Evolutionary conservation across 2,797 vertebrate genomes (phyloP).

Genomic region (Microchirus variegatus): DNA sequence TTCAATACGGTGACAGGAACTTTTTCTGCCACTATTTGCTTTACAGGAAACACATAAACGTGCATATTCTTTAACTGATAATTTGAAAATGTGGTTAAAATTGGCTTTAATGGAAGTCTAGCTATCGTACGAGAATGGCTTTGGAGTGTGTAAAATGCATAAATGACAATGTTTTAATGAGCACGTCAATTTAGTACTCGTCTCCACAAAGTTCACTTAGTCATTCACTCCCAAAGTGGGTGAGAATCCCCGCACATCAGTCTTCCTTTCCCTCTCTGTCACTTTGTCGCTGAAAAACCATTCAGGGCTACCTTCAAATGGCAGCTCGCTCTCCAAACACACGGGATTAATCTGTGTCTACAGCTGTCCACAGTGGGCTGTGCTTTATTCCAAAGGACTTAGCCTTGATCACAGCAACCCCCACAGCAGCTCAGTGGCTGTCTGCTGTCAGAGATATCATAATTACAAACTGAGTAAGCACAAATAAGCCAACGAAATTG

Average conservation of each 20-base stretch:
- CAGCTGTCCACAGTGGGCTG: slow-evolving; percentile 56
- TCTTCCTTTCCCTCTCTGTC: slow-evolving; percentile 1
- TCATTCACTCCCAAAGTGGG: neutral
- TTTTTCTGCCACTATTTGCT: too few species aligned
- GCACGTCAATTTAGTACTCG: too few species aligned
- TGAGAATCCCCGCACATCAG: neutral
- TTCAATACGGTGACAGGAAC: too few species aligned
- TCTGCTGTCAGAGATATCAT: slow-evolving; percentile 47
- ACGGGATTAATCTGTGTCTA: slow-evolving; percentile 49
- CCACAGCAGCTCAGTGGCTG: slow-evolving; percentile 43
- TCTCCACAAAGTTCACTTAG: neutral
- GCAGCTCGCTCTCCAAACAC: slow-evolving; percentile 44
- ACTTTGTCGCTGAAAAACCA: slow-evolving; percentile 4
- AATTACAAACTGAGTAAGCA: slow-evolving; percentile 32
- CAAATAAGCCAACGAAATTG: slow-evolving; percentile 18
- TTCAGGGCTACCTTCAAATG: slow-evolving; percentile 39
- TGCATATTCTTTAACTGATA: too few species aligned
- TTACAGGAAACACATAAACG: too few species aligned
- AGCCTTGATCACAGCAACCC: slow-evolving; percentile 30
- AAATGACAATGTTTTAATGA: too few species aligned
- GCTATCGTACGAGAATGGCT: too few species aligned
- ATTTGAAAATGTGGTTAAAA: too few species aligned
- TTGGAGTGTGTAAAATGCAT: too few species aligned
- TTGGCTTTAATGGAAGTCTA: too few species aligned
- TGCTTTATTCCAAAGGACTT: slow-evolving; percentile 55